A percentile compares a stretch with the other conserved stretches of the same genome.
These are phyloP conservation scores for Echinops telfairi DNA, from an alignment of 2,113 vertebrate genomes.

Conservation along the genomic window DNA sequence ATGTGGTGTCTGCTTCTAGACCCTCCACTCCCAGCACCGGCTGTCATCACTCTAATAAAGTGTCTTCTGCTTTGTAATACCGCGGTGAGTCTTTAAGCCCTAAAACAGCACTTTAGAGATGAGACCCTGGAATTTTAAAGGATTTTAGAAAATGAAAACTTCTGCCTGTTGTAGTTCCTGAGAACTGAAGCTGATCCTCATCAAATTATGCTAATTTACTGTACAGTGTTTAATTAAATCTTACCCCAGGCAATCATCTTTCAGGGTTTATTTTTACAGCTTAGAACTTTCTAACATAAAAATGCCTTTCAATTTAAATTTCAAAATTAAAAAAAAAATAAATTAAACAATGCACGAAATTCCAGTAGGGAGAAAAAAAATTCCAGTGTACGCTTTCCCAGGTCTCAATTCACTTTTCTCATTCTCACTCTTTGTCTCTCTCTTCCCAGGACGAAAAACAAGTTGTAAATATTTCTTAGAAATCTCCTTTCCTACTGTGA, in stretches of 20 bases:
- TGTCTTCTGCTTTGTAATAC: conserved; percentile 40
- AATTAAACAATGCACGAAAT: neutral
- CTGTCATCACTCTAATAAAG: conserved; percentile 35
- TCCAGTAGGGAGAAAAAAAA: conserved; percentile 33
- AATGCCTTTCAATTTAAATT: conserved; percentile 76
- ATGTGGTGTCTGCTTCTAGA: neutral
- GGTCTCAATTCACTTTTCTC: neutral
- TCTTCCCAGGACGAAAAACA: neutral
- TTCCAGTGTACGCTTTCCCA: neutral
- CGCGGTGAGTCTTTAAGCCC: conserved; percentile 67
- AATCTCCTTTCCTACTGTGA: conserved; percentile 5
- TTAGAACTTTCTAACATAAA: conserved; percentile 76
- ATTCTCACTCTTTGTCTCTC: conserved; percentile 11
- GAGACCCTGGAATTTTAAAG: conserved; percentile 64
- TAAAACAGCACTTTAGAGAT: conserved; percentile 65
- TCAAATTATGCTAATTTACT: conserved; percentile 82
- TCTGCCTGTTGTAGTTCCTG: conserved; percentile 69
- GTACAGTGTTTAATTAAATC: conserved; percentile 78
- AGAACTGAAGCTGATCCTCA: conserved; percentile 76
- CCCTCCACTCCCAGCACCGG: neutral
- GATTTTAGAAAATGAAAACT: conserved; percentile 74
- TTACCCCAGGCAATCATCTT: conserved; percentile 74
- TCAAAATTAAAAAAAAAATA: conserved; percentile 18
- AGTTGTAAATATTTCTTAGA: neutral
- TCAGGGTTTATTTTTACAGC: conserved; percentile 75